Evolutionary conservation across 2,113 vertebrate species (phyloP), one percentile per base, ranked within the genome.

Genomic region (Megaleporinus macrocephalus): DNA sequence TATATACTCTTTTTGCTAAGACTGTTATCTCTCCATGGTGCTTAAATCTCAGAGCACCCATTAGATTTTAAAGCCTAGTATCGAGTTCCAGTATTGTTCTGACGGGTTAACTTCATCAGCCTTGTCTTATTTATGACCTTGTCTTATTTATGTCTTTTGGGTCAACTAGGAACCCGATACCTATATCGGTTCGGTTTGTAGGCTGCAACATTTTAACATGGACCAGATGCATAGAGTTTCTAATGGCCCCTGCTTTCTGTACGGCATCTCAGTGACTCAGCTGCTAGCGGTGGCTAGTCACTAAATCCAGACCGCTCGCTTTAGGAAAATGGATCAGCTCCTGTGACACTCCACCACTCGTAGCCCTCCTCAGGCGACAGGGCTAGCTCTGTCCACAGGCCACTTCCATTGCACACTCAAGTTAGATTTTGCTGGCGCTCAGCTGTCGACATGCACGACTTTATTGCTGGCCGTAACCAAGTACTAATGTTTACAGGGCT

Each of bases 381-480:
- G 70, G 66, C 69, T 76, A 30, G 49, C 26, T 7, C 71, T 44
- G 59, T 36, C 47, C 41, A 26, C 44, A 61, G 76, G 68, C 49
- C n/a, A 57, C 68, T 33, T 79, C 20, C 66, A 70, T 49, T 70
- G 66, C 82, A 33, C 70, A n/a, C 80, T 65, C 61, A 20, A 65
- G 76, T 27, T n/a, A 85, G 87, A 89, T 91, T 87, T 82, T 73
- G 70, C 44, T 33, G 86, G 81, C 57, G 72, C 89, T 92, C 92
- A 92, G 92, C 92, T 93, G 92, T 92, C 93, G 91, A 93, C 90
- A 89, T 90, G 88, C 63, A 63, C 86, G 77, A 88, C 79, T 92
- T 94, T 91, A 91, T 90, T 87, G 83, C 71, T 6, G 75, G 84
- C 89, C 84, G 84, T 91, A 90, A 91, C 85, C 84, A 86, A 90